Evolutionary conservation across 2,888 invertebrate species (phyloP).

Genomic region (Paralinhomoeus sp.): DNA sequence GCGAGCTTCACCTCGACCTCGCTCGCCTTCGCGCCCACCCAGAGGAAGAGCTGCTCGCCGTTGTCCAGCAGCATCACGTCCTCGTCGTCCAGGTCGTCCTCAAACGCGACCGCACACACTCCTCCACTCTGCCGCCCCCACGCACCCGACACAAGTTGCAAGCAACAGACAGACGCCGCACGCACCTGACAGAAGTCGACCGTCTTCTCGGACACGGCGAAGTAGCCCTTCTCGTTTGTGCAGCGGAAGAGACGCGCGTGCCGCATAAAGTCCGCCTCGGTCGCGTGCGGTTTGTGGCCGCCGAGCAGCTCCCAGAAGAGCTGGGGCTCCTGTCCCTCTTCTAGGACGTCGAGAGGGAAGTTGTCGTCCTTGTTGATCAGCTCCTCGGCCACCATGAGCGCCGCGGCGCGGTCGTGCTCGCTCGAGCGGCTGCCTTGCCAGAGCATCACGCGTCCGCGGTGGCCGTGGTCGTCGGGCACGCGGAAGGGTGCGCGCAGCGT

Average conservation of each 20-base stretch:
- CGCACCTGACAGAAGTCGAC: constrained; percentile 87
- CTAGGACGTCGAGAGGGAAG: constrained; percentile 2
- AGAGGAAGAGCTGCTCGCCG: constrained; percentile 86
- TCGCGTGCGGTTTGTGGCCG: constrained; percentile 10
- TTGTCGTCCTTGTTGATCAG: constrained; percentile 5
- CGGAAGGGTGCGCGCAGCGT: constrained; percentile 18
- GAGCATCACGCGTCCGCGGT: constrained; percentile 9
- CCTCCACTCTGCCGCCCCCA: no score
- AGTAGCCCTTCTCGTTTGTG: constrained; percentile 97
- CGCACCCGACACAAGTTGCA: no score
- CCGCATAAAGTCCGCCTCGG: constrained; percentile 66
- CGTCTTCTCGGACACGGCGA: constrained; percentile 94
- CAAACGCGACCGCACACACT: no score
- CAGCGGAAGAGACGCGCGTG: constrained; percentile 82
- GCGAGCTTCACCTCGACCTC: constrained; percentile 97
- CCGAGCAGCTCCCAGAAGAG: constrained; percentile 14
- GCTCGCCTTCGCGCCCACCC: constrained; percentile 85
- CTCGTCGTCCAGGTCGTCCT: constrained; percentile 95
- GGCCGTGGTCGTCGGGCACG: constrained; percentile 6
- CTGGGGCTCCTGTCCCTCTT: constrained; percentile 18
- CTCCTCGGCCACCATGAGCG: constrained; percentile 5
- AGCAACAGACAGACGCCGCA: no score
- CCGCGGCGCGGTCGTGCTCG: constrained; percentile 3
- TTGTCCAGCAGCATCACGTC: constrained; percentile 99
- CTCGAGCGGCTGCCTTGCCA: constrained; percentile 10